A percentile compares a stretch with the other conserved stretches of the same genome.
These are phyloP conservation scores for Cinclus mexicanus DNA, from an alignment of 2,113 vertebrate species.

Conservation along the genomic window DNA sequence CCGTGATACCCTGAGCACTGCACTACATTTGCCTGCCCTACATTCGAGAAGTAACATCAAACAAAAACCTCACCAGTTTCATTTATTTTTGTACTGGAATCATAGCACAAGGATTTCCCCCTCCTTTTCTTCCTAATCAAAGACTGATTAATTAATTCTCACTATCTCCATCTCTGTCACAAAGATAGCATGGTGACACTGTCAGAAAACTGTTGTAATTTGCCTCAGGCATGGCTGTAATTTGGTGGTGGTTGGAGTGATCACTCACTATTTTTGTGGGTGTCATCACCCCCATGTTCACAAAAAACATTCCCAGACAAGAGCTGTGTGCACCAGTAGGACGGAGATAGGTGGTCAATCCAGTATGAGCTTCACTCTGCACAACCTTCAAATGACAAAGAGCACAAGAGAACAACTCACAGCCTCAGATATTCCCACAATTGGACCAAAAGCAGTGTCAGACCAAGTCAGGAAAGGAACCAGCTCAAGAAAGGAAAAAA, in stretches of 20 bases:
- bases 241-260: slow-evolving; percentile 15
- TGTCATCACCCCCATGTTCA: background rate
- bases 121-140: slow-evolving; percentile 46
- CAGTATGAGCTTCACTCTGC: background rate
- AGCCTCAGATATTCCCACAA: background rate
- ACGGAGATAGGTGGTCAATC: background rate
- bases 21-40: background rate
- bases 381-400: background rate
- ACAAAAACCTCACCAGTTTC: background rate
- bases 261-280: background rate
- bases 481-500: background rate
- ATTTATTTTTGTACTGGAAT: background rate
- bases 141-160: slow-evolving; percentile 67
- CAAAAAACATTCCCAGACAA: background rate
- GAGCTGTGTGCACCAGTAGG: background rate
- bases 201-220: slow-evolving; percentile 36
- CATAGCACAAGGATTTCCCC: background rate
- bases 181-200: slow-evolving; percentile 48
- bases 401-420: background rate
- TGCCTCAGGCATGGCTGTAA: slow-evolving; percentile 44
- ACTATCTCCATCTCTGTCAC: slow-evolving; percentile 62
- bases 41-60: slow-evolving; percentile 4
- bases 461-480: background rate
- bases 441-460: background rate
- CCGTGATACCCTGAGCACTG: rapidly evolving